Percentiles rank a stretch among this genome's conserved stretches.
Evolutionary conservation across 2,113 vertebrate genomes (phyloP).

Genomic region (Festucalex cinctus): DNA sequence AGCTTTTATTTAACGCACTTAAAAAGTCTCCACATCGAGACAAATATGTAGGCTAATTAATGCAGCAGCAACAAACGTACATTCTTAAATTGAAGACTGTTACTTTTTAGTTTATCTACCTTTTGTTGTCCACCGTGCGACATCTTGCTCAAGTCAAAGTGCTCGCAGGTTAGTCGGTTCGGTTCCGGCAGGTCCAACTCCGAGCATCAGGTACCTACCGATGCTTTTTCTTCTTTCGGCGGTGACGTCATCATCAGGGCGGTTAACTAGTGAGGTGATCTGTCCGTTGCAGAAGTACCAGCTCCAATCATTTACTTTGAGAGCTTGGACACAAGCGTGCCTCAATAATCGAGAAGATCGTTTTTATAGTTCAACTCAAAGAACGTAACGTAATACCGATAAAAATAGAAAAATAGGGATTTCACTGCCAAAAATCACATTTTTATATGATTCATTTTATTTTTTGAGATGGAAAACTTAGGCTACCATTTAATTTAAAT

Average conservation of each 20-base stretch:
- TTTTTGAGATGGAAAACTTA: no score
- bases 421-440: no score
- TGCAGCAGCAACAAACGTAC: neutral
- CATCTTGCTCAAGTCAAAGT: constrained; percentile 29
- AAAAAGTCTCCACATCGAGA: no score
- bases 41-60: neutral
- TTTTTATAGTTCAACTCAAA: no score
- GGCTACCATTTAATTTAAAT: no score
- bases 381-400: no score
- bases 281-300: neutral
- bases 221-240: constrained; percentile 14
- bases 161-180: neutral
- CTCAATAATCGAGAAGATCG: no score
- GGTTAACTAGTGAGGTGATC: neutral
- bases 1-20: neutral
- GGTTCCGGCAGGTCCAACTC: neutral
- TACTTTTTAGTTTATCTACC: constrained; percentile 25
- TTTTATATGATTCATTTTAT: no score
- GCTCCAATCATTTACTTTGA: no score
- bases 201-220: neutral
- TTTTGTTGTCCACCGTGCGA: constrained; percentile 27
- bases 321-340: no score
- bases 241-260: neutral
- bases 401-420: no score
- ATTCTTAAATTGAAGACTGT: neutral